Evolutionary conservation across 2,888 invertebrate genomes (phyloP).

Genomic region (Volucella inflata): DNA sequence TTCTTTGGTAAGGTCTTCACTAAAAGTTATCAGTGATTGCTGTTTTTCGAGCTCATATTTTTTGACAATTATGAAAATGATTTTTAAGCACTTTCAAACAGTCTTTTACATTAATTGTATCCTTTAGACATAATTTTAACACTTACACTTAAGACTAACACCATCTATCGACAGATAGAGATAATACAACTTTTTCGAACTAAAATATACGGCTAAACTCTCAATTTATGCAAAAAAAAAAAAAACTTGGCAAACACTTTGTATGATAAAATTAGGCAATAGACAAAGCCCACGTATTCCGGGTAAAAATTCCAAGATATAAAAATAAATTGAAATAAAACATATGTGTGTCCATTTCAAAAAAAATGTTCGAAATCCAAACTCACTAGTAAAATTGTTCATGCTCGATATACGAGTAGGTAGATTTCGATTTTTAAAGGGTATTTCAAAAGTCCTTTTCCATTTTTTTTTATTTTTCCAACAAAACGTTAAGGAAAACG

Average conservation of each 20-base stretch:
- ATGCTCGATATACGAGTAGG: not conserved
- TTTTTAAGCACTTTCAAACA: too few relatives aligned
- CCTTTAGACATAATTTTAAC: too few relatives aligned
- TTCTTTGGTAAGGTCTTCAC: too few relatives aligned
- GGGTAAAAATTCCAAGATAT: slow-evolving; percentile 30
- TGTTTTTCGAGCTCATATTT: too few relatives aligned
- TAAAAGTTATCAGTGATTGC: too few relatives aligned
- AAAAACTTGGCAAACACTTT: slow-evolving; percentile 19
- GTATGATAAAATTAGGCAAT: not conserved
- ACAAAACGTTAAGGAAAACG: too few relatives aligned
- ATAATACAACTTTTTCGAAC: not conserved
- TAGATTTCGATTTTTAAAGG: too few relatives aligned
- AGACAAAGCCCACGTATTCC: slow-evolving; percentile 30
- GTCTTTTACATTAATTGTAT: too few relatives aligned
- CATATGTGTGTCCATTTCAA: slow-evolving; percentile 14
- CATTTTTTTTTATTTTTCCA: too few relatives aligned
- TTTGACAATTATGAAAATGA: too few relatives aligned
- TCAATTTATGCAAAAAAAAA: not conserved
- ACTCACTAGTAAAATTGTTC: not conserved
- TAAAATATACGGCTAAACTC: not conserved
- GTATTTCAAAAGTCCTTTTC: too few relatives aligned
- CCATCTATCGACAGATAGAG: not conserved
- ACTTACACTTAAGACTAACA: too few relatives aligned
- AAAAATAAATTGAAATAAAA: slow-evolving; percentile 33
- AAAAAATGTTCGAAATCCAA: not conserved